These are phyloP conservation scores for Therioaphis trifolii DNA, from an alignment of 2,888 invertebrate genomes.

Conservation along the genomic window DNA sequence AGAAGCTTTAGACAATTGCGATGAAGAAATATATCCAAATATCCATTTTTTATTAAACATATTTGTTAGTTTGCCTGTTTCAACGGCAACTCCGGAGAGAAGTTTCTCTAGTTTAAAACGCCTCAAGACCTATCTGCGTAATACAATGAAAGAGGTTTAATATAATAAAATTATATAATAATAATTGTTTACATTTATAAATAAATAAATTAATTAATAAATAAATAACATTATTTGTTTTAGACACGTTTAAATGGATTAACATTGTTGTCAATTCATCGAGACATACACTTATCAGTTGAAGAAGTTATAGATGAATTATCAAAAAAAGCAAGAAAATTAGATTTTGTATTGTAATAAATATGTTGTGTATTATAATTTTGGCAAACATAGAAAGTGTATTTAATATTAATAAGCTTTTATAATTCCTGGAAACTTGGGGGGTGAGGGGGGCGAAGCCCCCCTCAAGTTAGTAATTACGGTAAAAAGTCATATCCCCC, in stretches of 20 bases:
- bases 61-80: neutral
- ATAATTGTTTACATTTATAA: constrained; percentile 1
- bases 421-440: too few relatives aligned
- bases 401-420: too few relatives aligned
- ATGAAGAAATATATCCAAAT: constrained; percentile 5
- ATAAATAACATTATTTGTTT: too few relatives aligned
- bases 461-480: too few relatives aligned
- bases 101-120: neutral
- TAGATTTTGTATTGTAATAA: neutral
- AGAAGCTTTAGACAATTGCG: neutral
- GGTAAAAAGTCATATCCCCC: too few relatives aligned
- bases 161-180: neutral
- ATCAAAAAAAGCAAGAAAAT: neutral
- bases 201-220: neutral
- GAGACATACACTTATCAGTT: neutral
- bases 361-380: too few relatives aligned
- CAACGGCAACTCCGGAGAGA: neutral
- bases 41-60: neutral
- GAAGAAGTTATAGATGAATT: neutral
- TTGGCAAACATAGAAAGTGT: too few relatives aligned
- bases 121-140: neutral
- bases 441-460: too few relatives aligned
- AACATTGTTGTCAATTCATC: neutral
- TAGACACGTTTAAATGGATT: neutral
- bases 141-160: constrained; percentile 11